These are phyloP conservation scores for Hemiscyllium ocellatum DNA, from an alignment of 2,113 vertebrate species.

Conservation along the genomic window DNA sequence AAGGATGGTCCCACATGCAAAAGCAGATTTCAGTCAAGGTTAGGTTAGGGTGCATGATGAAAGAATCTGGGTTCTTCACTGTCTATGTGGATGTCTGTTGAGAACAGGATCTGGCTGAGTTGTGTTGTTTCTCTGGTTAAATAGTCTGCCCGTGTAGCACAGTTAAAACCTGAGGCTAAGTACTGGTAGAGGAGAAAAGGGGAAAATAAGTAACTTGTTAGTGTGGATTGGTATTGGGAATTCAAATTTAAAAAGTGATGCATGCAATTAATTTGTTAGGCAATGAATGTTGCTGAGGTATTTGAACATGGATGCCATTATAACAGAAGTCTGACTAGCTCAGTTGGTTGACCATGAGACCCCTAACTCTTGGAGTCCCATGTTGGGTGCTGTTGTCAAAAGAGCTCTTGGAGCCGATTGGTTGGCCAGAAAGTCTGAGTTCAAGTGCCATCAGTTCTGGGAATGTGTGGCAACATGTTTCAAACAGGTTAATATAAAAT, in stretches of 20 bases:
- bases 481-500: no score
- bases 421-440: no score
- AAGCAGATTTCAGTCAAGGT: neutral
- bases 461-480: no score
- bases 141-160: neutral
- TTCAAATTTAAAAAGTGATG: neutral
- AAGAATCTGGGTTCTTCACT: neutral
- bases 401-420: no score
- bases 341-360: no score
- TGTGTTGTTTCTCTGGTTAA: neutral
- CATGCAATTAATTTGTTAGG: neutral
- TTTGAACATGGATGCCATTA: neutral
- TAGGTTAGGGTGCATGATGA: neutral
- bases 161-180: neutral
- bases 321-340: neutral
- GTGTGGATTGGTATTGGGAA: neutral
- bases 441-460: no score
- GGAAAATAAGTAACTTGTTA: neutral
- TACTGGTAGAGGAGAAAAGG: neutral
- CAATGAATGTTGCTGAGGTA: neutral
- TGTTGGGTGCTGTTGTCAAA: no score
- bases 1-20: neutral
- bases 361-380: no score
- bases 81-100: neutral
- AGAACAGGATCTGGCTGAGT: neutral